phyloP scores from a whole-genome alignment of 2,888 invertebrate genomes.

The Holacanthella duospinosa region DNA sequence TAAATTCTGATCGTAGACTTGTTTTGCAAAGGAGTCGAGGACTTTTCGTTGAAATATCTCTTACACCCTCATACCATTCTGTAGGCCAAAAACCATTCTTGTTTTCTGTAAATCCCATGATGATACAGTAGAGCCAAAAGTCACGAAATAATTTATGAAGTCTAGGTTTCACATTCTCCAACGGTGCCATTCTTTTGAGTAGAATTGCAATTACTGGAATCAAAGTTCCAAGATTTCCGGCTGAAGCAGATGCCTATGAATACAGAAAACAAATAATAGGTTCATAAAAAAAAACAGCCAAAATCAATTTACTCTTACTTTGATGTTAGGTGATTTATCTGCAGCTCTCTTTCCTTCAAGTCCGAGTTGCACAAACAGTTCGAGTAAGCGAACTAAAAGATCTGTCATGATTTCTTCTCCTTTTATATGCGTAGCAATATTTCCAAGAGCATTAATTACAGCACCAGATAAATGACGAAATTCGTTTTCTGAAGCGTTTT shows the following conservation, averaged over 20 bases:
- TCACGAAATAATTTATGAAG: constrained; percentile 92
- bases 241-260: constrained; percentile 83
- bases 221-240: constrained; percentile 91
- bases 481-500: constrained; percentile 42
- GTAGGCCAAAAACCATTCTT: constrained; percentile 73
- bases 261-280: not conserved
- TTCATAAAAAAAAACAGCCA: not conserved
- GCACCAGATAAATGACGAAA: constrained; percentile 76
- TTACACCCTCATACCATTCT: constrained; percentile 94
- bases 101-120: constrained; percentile 80
- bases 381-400: constrained; percentile 74
- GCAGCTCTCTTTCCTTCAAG: constrained; percentile 91
- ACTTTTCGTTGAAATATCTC: constrained; percentile 94
- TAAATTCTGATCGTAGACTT: constrained; percentile 85
- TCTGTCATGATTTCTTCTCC: constrained; percentile 76
- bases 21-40: constrained; percentile 86
- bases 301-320: too few relatives aligned
- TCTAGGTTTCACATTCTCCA: constrained; percentile 79
- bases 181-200: constrained; percentile 74
- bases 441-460: constrained; percentile 93
- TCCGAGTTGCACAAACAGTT: constrained; percentile 94
- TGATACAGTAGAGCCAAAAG: constrained; percentile 98
- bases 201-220: constrained; percentile 94
- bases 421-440: constrained; percentile 87
- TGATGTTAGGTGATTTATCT: constrained; percentile 69